These are phyloP conservation scores for Eretmochelys imbricata DNA, from an alignment of 2,113 vertebrate genomes.

Conservation along the genomic window DNA sequence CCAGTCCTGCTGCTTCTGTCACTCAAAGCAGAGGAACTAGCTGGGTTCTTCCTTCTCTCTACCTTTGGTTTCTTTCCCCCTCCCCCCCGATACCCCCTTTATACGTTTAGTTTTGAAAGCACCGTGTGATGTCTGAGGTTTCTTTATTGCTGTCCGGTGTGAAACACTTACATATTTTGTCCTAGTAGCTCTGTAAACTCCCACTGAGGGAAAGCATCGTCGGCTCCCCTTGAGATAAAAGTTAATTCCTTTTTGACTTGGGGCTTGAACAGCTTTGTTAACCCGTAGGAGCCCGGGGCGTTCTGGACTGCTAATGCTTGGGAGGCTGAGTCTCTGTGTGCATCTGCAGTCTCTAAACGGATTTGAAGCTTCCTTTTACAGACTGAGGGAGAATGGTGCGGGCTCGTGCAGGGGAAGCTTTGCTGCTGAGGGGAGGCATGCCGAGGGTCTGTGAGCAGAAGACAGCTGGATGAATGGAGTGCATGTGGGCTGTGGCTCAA, in stretches of 20 bases:
- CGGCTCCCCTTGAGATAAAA: constrained; percentile 55
- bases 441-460: background rate
- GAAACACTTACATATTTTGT: constrained; percentile 1
- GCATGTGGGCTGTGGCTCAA: rapidly evolving
- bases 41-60: constrained; percentile 20
- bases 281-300: constrained; percentile 42
- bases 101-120: constrained; percentile 44
- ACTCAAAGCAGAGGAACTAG: constrained; percentile 64
- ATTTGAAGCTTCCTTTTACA: background rate
- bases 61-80: background rate
- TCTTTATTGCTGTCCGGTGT: constrained; percentile 14
- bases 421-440: background rate
- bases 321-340: background rate
- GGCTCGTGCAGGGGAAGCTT: background rate
- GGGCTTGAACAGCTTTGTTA: constrained; percentile 42
- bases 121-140: background rate
- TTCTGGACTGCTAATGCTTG: rapidly evolving
- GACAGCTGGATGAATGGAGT: background rate
- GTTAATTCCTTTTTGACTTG: constrained; percentile 70
- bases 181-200: constrained; percentile 32
- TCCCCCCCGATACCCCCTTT: background rate
- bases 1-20: constrained; percentile 80
- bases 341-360: background rate
- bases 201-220: background rate
- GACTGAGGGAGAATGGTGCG: background rate